Evolutionary conservation across 2,113 vertebrate species (phyloP).

Genomic region (Rhombomys opimus): DNA sequence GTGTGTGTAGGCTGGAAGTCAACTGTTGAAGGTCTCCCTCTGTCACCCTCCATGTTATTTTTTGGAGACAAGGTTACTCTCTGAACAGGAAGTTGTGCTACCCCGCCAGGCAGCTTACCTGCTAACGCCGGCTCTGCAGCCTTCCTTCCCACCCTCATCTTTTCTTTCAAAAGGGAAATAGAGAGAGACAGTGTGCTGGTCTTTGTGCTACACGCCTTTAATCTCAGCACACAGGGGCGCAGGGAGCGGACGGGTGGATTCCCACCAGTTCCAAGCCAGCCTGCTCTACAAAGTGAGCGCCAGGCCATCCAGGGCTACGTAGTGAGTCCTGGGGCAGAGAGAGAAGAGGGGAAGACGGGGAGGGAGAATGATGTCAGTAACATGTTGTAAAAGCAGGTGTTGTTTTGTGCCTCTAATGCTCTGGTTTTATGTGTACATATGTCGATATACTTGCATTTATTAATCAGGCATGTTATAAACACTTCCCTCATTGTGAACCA

Average conservation of each 20-base stretch:
- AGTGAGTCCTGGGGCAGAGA: not conserved
- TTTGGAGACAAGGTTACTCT: too few species aligned
- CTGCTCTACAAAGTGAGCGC: not conserved
- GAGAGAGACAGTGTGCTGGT: not conserved
- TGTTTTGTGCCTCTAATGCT: slow-evolving; percentile 20
- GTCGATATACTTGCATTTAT: not conserved
- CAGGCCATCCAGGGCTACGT: not conserved
- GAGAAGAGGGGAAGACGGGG: not conserved
- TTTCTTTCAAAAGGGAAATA: not conserved
- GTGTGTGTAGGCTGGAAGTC: not conserved
- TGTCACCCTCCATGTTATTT: not conserved
- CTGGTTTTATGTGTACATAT: not conserved
- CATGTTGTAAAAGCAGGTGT: not conserved
- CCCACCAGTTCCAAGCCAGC: not conserved
- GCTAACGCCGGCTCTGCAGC: not conserved
- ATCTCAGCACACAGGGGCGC: not conserved
- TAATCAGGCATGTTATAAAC: not conserved
- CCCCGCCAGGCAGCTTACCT: not conserved
- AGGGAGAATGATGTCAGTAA: not conserved
- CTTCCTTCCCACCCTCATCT: not conserved
- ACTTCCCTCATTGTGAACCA: not conserved
- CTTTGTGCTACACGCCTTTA: not conserved
- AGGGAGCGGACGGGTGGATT: not conserved
- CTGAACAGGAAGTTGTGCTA: not conserved
- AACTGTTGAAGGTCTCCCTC: not conserved